Base-by-base conservation (phyloP, 2,797 vertebrate species). In the Brachyalestes nurse region DNA sequence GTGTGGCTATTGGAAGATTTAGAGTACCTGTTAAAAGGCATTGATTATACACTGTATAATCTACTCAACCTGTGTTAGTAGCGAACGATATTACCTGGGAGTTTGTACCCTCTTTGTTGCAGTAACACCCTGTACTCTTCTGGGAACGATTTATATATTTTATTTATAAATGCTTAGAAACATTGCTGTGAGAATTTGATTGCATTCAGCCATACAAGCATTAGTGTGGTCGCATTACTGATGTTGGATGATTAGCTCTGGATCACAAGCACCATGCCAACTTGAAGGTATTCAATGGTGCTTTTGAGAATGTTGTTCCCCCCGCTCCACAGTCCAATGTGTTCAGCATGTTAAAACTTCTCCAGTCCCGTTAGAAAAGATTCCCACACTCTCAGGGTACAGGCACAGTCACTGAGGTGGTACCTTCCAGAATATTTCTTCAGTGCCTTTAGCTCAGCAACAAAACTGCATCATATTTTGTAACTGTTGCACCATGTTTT, bases 1-100 rank as follows among this genome's bases (percentile, higher is more conserved):
- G 91, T 86, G 66, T 21, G 65, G 14, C 34, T 60, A 73, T 45
- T n/a, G 34, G 16, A 13, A 45, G n/a, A 28, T 47, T 53, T 38
- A 38, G 13, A 42, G 58, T 62, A 23, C 21, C 60, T 9, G 8
- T 28, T 62, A 12, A 2, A 53, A 34, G 34, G 34, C 34, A 34
- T 4, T 34, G 34, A 34, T 34, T 34, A 34, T 34, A 34, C 34
- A n/a, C 14, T 23, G 57, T 21, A 34, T 28, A 1, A 19, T 9
- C 19, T 21, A 1, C 17, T 21, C 2, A 58, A n/a, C n/a, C 55
- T n/a, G 21, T 1, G 25, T 60, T 6, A 6, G 6, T 9, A 60
- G 7, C 17, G 4, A 55, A 55, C 1, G 1, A 2, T 47, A 47
- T 47, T 47, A 47, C 7, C 12, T 8, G 17, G 16, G 4, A 13